Evolutionary conservation across 1,140 invertebrate species (phyloP).

Genomic region (Druon quercuslanigerum): DNA sequence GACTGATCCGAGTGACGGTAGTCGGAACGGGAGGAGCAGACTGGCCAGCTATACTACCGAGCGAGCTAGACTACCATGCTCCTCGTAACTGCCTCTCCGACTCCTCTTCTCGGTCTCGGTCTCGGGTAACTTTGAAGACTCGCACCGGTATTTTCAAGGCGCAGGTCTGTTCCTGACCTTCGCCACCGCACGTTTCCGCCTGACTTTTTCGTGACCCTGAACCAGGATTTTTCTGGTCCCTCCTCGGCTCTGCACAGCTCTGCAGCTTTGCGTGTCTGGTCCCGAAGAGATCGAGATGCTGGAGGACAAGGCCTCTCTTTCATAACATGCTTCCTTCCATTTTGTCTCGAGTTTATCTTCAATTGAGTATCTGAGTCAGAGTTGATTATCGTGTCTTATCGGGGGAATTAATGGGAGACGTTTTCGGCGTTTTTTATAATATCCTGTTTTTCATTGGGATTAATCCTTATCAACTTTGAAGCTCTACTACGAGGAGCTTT

Average conservation of each 20-base stretch:
- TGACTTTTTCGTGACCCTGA: constrained; percentile 11
- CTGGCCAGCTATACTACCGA: background rate
- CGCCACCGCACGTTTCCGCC: background rate
- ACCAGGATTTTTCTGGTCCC: background rate
- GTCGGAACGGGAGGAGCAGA: constrained; percentile 34
- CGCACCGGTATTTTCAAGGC: constrained; percentile 13
- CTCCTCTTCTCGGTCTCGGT: background rate
- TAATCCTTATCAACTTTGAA: no score
- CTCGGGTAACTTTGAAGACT: background rate
- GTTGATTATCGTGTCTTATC: constrained; percentile 1
- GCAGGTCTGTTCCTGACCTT: constrained; percentile 4
- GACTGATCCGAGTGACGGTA: constrained; percentile 47
- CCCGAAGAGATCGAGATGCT: background rate
- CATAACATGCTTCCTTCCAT: background rate
- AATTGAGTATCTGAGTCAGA: constrained; percentile 5
- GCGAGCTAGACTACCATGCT: background rate
- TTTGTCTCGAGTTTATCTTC: background rate
- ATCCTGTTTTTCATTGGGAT: no score
- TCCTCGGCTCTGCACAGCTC: background rate
- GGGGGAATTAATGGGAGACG: background rate
- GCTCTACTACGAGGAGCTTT: no score
- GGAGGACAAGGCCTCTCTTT: constrained; percentile 5
- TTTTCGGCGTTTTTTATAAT: no score
- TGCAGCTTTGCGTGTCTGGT: background rate
- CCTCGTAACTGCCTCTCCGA: constrained; percentile 10